These are phyloP conservation scores for Pseudomugil tenellus DNA, from an alignment of 2,797 vertebrate species.

Conservation along the genomic window DNA sequence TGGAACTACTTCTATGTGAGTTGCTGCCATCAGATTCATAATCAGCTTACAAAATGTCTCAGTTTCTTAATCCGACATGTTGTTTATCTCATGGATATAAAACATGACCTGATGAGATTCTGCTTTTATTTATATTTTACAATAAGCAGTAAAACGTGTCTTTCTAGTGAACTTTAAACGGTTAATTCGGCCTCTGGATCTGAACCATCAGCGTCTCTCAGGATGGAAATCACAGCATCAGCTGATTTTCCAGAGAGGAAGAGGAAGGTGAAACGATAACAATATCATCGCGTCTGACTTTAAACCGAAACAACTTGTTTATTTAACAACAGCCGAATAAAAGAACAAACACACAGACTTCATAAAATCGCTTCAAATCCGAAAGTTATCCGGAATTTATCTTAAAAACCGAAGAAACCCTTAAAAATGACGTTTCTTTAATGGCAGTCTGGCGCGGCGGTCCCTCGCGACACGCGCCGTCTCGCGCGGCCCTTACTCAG, in stretches of 20 bases:
- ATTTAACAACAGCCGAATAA: neutral
- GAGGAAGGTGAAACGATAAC: neutral
- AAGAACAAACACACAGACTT: accelerated
- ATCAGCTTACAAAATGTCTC: no score
- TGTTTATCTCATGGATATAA: neutral
- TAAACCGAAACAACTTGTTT: accelerated
- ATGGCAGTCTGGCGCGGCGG: neutral
- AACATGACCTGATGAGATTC: no score
- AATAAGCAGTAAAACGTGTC: no score
- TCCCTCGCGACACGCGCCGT: conserved; percentile 3
- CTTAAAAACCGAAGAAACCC: accelerated
- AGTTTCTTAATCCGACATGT: neutral
- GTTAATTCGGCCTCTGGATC: neutral
- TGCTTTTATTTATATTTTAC: no score
- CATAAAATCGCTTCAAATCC: accelerated
- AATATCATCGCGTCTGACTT: neutral
- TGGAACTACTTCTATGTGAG: no score
- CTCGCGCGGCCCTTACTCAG: conserved; percentile 61
- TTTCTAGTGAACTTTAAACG: accelerated
- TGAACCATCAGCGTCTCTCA: neutral
- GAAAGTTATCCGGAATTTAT: accelerated
- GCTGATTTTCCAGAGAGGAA: neutral
- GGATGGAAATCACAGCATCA: accelerated
- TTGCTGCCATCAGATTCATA: no score
- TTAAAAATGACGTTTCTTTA: accelerated